Percentiles rank a stretch among this genome's conserved stretches.
Evolutionary conservation across 30 jellyfish, hydroid and myxozoan species (phyloP).

Genomic region (Rhopilema esculentum): DNA sequence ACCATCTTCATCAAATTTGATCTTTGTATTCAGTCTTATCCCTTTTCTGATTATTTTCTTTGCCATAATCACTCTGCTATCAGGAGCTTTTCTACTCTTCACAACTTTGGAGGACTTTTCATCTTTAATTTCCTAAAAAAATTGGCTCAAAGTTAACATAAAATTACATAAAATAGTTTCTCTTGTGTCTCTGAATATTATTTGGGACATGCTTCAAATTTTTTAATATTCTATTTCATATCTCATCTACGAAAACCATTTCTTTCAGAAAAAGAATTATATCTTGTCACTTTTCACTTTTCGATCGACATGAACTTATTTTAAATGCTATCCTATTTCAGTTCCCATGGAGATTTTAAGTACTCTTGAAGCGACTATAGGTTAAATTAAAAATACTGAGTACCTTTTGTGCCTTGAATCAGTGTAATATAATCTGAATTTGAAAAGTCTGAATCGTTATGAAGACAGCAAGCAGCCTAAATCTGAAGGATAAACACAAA

Average conservation of each 20-base stretch:
- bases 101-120: neutral
- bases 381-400: neutral
- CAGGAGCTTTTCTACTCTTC: neutral
- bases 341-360: neutral
- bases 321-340: neutral
- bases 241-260: too few species aligned
- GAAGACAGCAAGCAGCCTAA: too few species aligned
- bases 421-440: too few species aligned
- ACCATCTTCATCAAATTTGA: conserved; percentile 85
- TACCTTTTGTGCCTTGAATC: too few species aligned
- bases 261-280: too few species aligned
- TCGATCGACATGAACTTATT: too few species aligned
- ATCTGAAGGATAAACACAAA: neutral
- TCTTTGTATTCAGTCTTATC: conserved; percentile 80
- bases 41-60: conserved; percentile 83
- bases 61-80: conserved; percentile 71
- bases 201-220: neutral
- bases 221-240: too few species aligned
- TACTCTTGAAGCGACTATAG: neutral
- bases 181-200: too few species aligned
- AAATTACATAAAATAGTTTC: too few species aligned
- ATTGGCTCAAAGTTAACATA: too few species aligned
- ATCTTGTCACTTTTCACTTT: too few species aligned
- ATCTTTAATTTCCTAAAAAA: neutral
- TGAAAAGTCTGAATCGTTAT: too few species aligned